Evolutionary conservation across 2,888 invertebrate genomes (phyloP).

Genomic region (Neocrepidodera transversa): DNA sequence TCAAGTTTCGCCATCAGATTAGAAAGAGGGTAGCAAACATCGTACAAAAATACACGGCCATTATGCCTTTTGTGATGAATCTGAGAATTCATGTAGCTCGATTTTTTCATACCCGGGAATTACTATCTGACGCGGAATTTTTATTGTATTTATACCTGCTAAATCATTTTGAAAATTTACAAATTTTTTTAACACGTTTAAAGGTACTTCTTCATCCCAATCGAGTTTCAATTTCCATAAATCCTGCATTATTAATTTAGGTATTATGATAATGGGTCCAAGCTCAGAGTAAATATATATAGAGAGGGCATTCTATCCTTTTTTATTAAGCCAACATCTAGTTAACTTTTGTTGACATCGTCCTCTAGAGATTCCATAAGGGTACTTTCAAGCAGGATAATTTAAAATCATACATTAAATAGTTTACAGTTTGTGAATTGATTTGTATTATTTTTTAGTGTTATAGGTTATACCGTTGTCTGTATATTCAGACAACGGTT

Average conservation of each 20-base stretch:
- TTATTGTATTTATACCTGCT: neutral
- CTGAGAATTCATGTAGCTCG: neutral
- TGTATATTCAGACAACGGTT: no score
- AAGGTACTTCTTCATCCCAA: constrained; percentile 32
- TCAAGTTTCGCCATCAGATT: no score
- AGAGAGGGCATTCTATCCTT: no score
- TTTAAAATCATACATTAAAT: no score
- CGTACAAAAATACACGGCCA: neutral
- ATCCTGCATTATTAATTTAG: constrained; percentile 29
- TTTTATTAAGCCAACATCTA: no score
- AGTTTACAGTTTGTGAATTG: no score
- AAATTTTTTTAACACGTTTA: neutral
- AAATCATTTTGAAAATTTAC: constrained; percentile 7
- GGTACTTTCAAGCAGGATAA: no score
- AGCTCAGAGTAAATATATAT: no score
- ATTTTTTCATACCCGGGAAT: neutral
- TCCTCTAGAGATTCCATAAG: no score
- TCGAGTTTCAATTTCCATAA: constrained; percentile 27
- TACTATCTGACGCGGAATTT: constrained; percentile 11
- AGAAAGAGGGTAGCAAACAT: neutral
- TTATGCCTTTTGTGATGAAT: neutral
- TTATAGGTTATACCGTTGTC: no score
- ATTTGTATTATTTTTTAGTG: no score
- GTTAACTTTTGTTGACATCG: no score
- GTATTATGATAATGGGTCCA: constrained; percentile 20